A percentile compares a stretch with the other conserved stretches of the same genome.
These are phyloP conservation scores for Diorhabda carinulata DNA, from an alignment of 1,140 invertebrate species.

Conservation along the genomic window DNA sequence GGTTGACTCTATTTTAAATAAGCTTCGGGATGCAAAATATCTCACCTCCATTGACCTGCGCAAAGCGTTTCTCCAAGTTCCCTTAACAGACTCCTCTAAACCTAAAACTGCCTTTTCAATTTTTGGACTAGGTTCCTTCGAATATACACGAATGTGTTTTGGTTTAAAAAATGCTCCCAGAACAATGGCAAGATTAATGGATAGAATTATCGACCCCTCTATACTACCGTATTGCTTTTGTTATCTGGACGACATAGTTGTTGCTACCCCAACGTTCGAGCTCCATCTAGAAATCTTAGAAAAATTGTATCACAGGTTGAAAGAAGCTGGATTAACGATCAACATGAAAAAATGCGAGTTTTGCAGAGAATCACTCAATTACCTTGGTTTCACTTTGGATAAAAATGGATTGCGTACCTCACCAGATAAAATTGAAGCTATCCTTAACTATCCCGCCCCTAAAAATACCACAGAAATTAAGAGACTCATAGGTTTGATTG, in stretches of 20 bases:
- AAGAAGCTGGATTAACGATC: neutral
- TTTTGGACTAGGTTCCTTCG: constrained; percentile 28
- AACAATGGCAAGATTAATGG: constrained; percentile 43
- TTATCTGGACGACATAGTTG: constrained; percentile 43
- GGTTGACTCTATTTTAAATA: constrained; percentile 32
- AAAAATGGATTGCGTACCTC: neutral
- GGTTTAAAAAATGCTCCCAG: constrained; percentile 36
- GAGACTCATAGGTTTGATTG: constrained; percentile 14
- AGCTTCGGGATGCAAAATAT: constrained; percentile 28
- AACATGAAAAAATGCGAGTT: constrained; percentile 15
- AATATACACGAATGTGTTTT: constrained; percentile 40
- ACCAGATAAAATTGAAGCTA: constrained; percentile 21
- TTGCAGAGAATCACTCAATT: constrained; percentile 6
- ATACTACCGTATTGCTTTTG: constrained; percentile 26
- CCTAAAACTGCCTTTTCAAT: constrained; percentile 28
- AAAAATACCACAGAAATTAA: constrained; percentile 27
- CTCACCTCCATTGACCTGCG: constrained; percentile 35
- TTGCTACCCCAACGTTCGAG: constrained; percentile 23
- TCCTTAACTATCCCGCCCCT: constrained; percentile 41
- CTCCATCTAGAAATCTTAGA: constrained; percentile 17
- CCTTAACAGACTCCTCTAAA: neutral
- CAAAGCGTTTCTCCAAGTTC: constrained; percentile 33
- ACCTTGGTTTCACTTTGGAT: constrained; percentile 14
- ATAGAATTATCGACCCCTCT: constrained; percentile 29
- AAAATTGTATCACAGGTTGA: neutral